phyloP scores from a whole-genome alignment of 2,888 invertebrate genomes.

The Drepana falcataria region DNA sequence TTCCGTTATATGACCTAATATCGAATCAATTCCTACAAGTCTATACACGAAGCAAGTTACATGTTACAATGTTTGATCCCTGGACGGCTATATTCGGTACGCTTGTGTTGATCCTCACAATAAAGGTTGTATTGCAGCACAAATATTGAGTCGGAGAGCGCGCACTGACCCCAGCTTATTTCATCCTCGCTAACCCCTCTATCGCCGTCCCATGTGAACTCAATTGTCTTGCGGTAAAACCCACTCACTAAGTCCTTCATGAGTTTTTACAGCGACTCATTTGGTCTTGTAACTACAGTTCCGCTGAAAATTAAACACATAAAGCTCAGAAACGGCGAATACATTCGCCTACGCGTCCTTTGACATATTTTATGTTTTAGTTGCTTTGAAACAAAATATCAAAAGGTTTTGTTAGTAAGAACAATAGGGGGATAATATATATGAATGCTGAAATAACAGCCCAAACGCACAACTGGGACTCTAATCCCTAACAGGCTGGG shows the following conservation, averaged over 20 bases:
- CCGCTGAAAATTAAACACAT: conserved; percentile 4
- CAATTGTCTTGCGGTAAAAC: conserved; percentile 59
- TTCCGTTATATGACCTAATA: not conserved
- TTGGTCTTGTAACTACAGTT: conserved; percentile 21
- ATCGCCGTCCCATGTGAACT: conserved; percentile 51
- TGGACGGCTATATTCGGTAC: conserved; percentile 42
- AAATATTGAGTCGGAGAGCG: conserved; percentile 63
- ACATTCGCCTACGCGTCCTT: not conserved
- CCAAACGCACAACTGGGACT: conserved; percentile 56
- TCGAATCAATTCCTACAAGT: conserved; percentile 8
- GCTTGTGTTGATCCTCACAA: conserved; percentile 60
- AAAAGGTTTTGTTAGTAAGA: conserved; percentile 43
- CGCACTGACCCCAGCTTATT: conserved; percentile 62
- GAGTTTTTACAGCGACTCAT: conserved; percentile 22
- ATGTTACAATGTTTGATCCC: conserved; percentile 24
- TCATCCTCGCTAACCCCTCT: conserved; percentile 54
- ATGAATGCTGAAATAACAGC: conserved; percentile 46
- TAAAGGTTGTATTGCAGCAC: conserved; percentile 68
- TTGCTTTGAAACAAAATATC: conserved; percentile 32
- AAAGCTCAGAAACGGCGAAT: too few relatives aligned
- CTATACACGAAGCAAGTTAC: conserved; percentile 44
- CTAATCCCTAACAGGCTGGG: conserved; percentile 56
- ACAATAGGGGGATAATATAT: conserved; percentile 52
- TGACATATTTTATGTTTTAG: not conserved
- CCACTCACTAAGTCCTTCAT: conserved; percentile 25